These are phyloP conservation scores for Antedon mediterranea DNA, from an alignment of 53 echinoderm and acorn worm genomes.

Conservation along the genomic window DNA sequence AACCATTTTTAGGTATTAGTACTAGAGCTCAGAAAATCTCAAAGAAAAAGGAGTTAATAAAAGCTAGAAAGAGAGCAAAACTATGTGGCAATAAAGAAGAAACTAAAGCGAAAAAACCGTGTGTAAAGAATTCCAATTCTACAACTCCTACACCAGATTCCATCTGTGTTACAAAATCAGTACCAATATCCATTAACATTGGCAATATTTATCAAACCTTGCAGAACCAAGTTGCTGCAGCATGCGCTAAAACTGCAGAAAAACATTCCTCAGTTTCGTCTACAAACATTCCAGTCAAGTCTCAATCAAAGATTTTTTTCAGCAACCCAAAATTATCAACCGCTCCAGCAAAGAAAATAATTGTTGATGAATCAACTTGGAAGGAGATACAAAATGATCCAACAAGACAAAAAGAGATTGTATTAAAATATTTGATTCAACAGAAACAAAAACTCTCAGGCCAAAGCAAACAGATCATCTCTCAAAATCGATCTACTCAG, in stretches of 20 bases:
- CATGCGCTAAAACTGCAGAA: background rate
- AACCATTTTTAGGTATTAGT: background rate
- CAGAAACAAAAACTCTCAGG: background rate
- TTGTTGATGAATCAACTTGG: constrained; percentile 61
- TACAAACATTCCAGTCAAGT: background rate
- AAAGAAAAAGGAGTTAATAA: background rate
- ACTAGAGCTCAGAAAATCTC: background rate
- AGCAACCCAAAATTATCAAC: background rate
- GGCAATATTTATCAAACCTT: background rate
- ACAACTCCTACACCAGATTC: background rate
- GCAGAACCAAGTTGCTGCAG: background rate
- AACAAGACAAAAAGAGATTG: constrained; percentile 34
- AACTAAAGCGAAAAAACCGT: background rate
- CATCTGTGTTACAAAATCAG: background rate
- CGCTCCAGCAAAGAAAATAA: constrained; percentile 19
- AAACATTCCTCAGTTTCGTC: background rate
- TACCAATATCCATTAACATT: background rate
- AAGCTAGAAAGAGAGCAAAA: background rate
- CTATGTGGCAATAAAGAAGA: background rate
- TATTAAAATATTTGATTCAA: constrained; percentile 39
- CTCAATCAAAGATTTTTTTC: background rate
- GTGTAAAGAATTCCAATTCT: background rate
- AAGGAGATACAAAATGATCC: constrained; percentile 56
- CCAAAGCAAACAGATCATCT: background rate
- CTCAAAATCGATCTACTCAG: background rate